Evolutionary conservation across 2,888 invertebrate species (phyloP).

Genomic region (Rhamnusium bicolor): DNA sequence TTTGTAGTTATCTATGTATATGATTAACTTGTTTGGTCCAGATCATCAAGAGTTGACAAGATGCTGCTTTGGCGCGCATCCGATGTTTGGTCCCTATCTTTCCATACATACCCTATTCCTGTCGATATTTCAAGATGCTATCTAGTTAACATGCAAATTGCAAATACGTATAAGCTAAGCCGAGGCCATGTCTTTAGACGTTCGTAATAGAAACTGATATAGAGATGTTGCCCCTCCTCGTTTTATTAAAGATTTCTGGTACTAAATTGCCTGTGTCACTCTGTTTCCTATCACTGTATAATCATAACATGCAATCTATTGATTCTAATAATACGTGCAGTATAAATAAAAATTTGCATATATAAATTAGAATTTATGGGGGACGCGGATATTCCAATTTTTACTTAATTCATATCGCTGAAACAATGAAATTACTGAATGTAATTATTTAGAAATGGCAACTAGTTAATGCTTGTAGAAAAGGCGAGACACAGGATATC

Average conservation of each 20-base stretch:
- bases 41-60: conserved; percentile 58
- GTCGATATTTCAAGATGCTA: conserved; percentile 70
- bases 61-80: conserved; percentile 35
- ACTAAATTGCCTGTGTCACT: conserved; percentile 54
- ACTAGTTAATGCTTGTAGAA: conserved; percentile 9
- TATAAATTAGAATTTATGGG: conserved; percentile 46
- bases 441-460: background rate
- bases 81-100: conserved; percentile 34
- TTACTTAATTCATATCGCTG: conserved; percentile 38
- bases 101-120: conserved; percentile 51
- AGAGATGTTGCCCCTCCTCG: conserved; percentile 53
- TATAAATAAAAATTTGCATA: conserved; percentile 50
- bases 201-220: conserved; percentile 60
- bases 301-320: conserved; percentile 50
- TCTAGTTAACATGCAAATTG: conserved; percentile 71
- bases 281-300: conserved; percentile 51
- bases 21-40: conserved; percentile 60
- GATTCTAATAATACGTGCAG: conserved; percentile 47
- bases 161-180: conserved; percentile 64
- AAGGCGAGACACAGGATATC: conserved; percentile 31
- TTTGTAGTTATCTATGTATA: conserved; percentile 57
- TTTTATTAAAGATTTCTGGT: conserved; percentile 55
- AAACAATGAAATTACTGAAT: conserved; percentile 35
- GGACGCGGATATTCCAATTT: conserved; percentile 36
- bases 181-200: conserved; percentile 58